Conservation (phyloP, 1,140 invertebrate genomes). For the Ips typographus region DNA sequence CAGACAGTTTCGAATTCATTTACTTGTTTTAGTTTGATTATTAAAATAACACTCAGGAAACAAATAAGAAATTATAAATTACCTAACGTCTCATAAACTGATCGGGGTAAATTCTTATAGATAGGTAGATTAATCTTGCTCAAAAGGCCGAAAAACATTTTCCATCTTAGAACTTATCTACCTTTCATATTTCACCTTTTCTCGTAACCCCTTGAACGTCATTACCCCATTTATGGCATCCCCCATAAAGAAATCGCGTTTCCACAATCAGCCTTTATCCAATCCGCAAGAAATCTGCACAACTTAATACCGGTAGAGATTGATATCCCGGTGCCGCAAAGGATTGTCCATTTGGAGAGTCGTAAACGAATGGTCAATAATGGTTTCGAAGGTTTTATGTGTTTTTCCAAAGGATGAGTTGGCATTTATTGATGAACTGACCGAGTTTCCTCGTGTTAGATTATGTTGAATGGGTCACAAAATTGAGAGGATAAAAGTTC, state of each 20-base stretch:
- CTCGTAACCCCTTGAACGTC: too few species aligned
- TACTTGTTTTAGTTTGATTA: too few species aligned
- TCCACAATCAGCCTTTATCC: slow-evolving; percentile 15
- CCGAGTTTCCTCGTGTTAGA: background rate
- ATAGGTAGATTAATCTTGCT: too few species aligned
- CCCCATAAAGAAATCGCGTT: slow-evolving; percentile 15
- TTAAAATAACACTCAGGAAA: too few species aligned
- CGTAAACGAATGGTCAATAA: slow-evolving; percentile 24
- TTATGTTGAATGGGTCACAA: background rate
- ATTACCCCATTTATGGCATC: background rate
- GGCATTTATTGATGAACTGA: slow-evolving; percentile 25
- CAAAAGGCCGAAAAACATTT: too few species aligned
- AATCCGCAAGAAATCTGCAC: slow-evolving; percentile 16
- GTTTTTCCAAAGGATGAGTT: slow-evolving; percentile 15
- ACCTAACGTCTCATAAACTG: too few species aligned
- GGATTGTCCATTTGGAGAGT: slow-evolving; percentile 10
- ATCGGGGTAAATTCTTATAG: too few species aligned
- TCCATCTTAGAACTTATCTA: too few species aligned
- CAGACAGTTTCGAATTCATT: too few species aligned
- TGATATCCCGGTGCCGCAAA: slow-evolving; percentile 16
- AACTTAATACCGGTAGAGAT: slow-evolving; percentile 16
- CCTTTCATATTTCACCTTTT: too few species aligned
- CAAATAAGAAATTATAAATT: too few species aligned
- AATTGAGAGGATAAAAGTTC: background rate
- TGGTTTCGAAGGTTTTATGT: slow-evolving; percentile 17